phyloP scores from a whole-genome alignment of 1,140 invertebrate species.

The Ips typographus region DNA sequence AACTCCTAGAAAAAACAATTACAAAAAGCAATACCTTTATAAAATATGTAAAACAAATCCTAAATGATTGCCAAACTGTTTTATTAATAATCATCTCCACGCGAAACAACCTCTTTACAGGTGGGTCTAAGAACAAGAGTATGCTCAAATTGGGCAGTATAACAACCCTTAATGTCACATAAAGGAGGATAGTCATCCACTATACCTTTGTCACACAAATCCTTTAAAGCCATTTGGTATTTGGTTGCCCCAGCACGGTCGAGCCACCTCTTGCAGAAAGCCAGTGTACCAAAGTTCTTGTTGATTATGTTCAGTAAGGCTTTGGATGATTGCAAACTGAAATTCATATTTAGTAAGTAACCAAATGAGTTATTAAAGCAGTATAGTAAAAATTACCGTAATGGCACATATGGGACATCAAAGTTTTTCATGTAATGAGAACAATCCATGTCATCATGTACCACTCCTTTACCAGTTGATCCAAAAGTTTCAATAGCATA shows the following conservation, averaged over 20 bases:
- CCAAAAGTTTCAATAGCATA: constrained; percentile 99
- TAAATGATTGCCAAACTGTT: background rate
- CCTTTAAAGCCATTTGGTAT: constrained; percentile 98
- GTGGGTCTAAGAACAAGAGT: constrained; percentile 96
- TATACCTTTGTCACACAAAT: constrained; percentile 94
- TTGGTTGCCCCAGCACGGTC: constrained; percentile 95
- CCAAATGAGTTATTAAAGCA: background rate
- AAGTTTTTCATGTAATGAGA: constrained; percentile 99
- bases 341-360: constrained; percentile 34
- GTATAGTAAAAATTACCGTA: constrained; percentile 57
- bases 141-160: constrained; percentile 99
- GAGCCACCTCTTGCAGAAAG: constrained; percentile 98
- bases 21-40: background rate
- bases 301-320: constrained; percentile 93
- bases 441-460: constrained; percentile 98
- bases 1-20: too few relatives aligned
- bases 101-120: constrained; percentile 96
- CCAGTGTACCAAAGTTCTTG: constrained; percentile 96
- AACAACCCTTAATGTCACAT: constrained; percentile 96
- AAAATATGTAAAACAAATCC: background rate
- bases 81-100: constrained; percentile 90
- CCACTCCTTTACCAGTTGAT: constrained; percentile 93
- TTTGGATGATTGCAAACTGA: constrained; percentile 87
- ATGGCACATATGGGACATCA: constrained; percentile 88
- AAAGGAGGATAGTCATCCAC: constrained; percentile 98